A percentile compares a stretch with the other conserved stretches of the same genome.
Conservation (phyloP, 2,113 vertebrate species). For the Shinisaurus crocodilurus region DNA sequence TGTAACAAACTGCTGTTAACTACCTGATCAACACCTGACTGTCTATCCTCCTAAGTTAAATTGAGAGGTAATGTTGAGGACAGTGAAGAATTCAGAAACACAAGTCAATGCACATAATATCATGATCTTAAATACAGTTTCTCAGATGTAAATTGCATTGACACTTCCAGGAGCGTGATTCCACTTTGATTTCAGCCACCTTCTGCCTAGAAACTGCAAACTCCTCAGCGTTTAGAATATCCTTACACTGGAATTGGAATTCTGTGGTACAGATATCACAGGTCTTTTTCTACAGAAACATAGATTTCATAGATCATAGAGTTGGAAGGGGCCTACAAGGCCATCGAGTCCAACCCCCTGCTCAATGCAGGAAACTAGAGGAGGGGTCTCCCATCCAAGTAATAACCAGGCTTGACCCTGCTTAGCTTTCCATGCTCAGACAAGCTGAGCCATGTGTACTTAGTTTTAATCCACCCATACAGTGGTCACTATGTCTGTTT, state of each 20-base stretch:
- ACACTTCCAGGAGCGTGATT: background rate
- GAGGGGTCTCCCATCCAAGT: too few relatives aligned
- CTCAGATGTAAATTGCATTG: background rate
- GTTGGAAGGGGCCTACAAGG: too few relatives aligned
- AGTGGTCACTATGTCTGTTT: background rate
- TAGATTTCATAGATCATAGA: too few relatives aligned
- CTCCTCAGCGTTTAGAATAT: background rate
- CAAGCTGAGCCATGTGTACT: background rate
- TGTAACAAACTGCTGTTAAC: conserved; percentile 52
- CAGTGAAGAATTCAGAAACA: background rate
- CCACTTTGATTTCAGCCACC: background rate
- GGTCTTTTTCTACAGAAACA: background rate
- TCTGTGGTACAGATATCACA: background rate
- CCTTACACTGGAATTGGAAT: background rate
- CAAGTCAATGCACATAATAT: background rate
- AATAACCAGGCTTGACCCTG: too few relatives aligned
- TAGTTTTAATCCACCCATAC: background rate
- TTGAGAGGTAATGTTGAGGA: background rate
- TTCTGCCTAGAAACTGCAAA: background rate
- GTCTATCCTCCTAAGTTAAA: background rate
- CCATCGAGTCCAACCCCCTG: too few relatives aligned
- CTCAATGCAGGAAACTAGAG: too few relatives aligned
- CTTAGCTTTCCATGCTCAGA: too few relatives aligned
- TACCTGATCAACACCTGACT: background rate
- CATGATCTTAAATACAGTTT: background rate